Evolutionary conservation across 2,113 vertebrate genomes (phyloP).

Genomic region (Paramormyrops kingsleyae): DNA sequence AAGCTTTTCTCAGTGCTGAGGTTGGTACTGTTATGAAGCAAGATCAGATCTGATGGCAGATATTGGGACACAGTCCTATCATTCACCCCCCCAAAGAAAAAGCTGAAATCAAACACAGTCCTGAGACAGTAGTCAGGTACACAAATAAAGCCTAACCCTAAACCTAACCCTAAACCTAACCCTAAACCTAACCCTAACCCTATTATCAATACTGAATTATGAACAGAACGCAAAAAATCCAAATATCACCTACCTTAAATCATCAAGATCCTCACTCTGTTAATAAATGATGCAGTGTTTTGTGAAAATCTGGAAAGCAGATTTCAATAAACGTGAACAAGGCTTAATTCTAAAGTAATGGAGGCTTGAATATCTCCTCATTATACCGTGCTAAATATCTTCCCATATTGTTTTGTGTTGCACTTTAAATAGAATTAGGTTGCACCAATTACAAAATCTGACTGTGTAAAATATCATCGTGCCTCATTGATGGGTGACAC

Average conservation of each 20-base stretch:
- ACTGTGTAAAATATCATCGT: background rate
- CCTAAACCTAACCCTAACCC: too few species aligned
- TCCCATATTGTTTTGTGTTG: background rate
- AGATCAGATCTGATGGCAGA: constrained; percentile 26
- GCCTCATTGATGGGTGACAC: background rate
- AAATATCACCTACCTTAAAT: background rate
- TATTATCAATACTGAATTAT: background rate
- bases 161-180: too few species aligned
- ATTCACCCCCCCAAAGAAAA: background rate
- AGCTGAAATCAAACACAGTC: background rate
- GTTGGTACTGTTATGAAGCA: constrained; percentile 47
- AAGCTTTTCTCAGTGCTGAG: constrained; percentile 36
- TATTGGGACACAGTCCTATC: constrained; percentile 13
- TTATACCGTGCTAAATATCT: background rate
- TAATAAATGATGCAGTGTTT: background rate
- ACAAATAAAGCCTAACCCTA: background rate
- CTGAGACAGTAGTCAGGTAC: background rate
- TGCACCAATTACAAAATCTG: background rate
- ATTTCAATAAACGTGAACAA: background rate
- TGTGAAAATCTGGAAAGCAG: background rate
- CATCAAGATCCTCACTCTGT: background rate
- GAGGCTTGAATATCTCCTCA: background rate
- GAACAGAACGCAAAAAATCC: background rate
- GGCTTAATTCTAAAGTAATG: background rate
- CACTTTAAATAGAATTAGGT: background rate